phyloP scores from a whole-genome alignment of 2,797 vertebrate species.

The Merluccius polli region DNA sequence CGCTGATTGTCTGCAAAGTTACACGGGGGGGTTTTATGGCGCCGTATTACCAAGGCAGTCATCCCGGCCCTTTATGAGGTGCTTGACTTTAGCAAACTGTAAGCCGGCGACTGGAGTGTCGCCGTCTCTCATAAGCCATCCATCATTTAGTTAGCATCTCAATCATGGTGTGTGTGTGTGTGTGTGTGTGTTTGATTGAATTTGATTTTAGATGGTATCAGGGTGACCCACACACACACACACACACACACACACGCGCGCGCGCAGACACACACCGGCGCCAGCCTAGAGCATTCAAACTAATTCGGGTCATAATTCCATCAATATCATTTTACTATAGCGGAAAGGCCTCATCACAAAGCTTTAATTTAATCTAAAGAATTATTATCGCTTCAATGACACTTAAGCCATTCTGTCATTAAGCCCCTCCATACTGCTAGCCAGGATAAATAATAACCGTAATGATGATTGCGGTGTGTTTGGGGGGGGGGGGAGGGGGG shows the following conservation, averaged over 20 bases:
- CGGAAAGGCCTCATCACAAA: conserved; percentile 41
- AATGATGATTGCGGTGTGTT: background rate
- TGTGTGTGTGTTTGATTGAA: conserved; percentile 3
- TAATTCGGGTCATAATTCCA: background rate
- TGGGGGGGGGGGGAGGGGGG: background rate
- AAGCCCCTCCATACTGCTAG: conserved; percentile 26
- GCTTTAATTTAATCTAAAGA: conserved; percentile 49
- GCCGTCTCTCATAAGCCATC: background rate
- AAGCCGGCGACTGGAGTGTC: background rate
- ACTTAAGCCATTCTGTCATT: conserved; percentile 35
- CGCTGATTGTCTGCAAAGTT: conserved; percentile 10
- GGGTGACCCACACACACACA: background rate
- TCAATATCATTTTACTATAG: conserved; percentile 37
- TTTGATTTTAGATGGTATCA: too few species aligned
- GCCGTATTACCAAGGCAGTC: conserved; percentile 16
- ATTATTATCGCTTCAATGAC: conserved; percentile 49
- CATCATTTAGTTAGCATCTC: background rate
- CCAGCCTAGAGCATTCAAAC: background rate
- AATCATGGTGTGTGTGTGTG: conserved; percentile 10
- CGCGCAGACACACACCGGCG: background rate
- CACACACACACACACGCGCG: too few species aligned
- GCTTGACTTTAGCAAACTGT: conserved; percentile 38
- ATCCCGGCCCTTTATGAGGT: conserved; percentile 23
- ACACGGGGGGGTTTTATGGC: background rate
- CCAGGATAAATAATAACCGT: conserved; percentile 42